Percentiles rank a stretch among this genome's conserved stretches.
Evolutionary conservation across 2,797 vertebrate genomes (phyloP).

Genomic region (Sphenodon punctatus): DNA sequence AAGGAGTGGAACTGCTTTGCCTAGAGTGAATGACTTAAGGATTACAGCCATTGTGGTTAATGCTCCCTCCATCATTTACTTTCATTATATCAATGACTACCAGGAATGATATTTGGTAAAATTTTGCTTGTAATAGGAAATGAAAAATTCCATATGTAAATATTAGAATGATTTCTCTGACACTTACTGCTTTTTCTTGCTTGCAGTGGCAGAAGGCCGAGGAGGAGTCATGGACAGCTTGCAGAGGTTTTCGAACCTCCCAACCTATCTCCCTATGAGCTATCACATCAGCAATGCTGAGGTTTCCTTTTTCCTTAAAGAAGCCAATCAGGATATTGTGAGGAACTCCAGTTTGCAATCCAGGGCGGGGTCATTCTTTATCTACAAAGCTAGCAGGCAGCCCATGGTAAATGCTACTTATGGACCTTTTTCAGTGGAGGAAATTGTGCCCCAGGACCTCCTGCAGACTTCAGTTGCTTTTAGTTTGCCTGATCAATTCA

Average conservation of each 20-base stretch:
- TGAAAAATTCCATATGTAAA: background rate
- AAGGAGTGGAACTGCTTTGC: too few species aligned
- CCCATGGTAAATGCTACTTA: slow-evolving; percentile 89
- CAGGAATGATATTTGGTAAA: background rate
- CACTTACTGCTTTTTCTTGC: slow-evolving; percentile 30
- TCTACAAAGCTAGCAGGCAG: slow-evolving; percentile 81
- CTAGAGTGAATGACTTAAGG: too few species aligned
- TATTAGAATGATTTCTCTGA: slow-evolving; percentile 31
- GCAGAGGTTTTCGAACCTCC: slow-evolving; percentile 86
- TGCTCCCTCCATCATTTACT: background rate
- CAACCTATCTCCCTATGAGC: slow-evolving; percentile 86
- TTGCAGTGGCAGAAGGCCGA: slow-evolving; percentile 77
- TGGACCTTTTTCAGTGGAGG: slow-evolving; percentile 85
- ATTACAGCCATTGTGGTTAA: background rate
- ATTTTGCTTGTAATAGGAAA: background rate
- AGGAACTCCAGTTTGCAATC: slow-evolving; percentile 91
- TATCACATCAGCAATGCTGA: slow-evolving; percentile 83
- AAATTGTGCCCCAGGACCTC: slow-evolving; percentile 81
- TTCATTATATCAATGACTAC: background rate
- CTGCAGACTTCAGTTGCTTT: slow-evolving; percentile 81
- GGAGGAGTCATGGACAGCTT: slow-evolving; percentile 73
- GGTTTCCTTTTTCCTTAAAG: slow-evolving; percentile 89
- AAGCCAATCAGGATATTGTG: slow-evolving; percentile 92
- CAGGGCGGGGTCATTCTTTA: slow-evolving; percentile 87
- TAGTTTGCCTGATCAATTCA: slow-evolving; percentile 75